Evolutionary conservation across 1,140 invertebrate species (phyloP), one percentile per base, ranked within the genome.

Genomic region (Thrips palmi): DNA sequence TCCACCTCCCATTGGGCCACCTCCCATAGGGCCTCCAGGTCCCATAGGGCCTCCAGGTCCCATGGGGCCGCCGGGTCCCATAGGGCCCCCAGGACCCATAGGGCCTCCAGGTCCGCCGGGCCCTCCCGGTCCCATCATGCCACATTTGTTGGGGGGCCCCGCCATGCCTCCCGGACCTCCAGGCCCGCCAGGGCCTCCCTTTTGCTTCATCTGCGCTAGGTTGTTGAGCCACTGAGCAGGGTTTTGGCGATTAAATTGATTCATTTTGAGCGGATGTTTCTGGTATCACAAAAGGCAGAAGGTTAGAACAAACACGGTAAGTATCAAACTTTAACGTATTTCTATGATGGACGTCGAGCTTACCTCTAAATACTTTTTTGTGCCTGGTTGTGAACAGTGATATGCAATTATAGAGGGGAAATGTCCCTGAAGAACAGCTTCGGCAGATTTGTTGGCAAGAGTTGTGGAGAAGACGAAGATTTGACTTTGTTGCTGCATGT

Each of bases 401-500:
- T 82, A 97, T 3, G 84, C 82, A 43, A 97, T 87, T 44, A 97
- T 93, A 11, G 83, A 85, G 48, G 79, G 73, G 57, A 75, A 91
- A 45, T 89, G 78, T 11, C 88, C 84, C 45, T 77, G 74, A 40
- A 88, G 58, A 12, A 96, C 88, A 4, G 83, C 71, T 49, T 96
- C 89, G 1, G 91, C 88, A 10, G 86, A 88, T 52, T 89, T 81
- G 59, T 97, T 97, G 0, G 91, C 92, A 53, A 94, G 57, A 45
- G 73, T 62, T 1, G 92, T 96, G 8, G 85, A 88, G 64, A 97
- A 97, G 36, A 97, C 91, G 71, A 93, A 97, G 52, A 97, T 89
- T 59, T 96, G 89, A 64, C 83, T 94, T 59, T 93, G 88, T 55
- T 94, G 89, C 62, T 93, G 88, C 80, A 84, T 81, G 49, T 82